phyloP scores from a whole-genome alignment of 2,797 vertebrate species.

The Triplophysa yarkandensis region DNA sequence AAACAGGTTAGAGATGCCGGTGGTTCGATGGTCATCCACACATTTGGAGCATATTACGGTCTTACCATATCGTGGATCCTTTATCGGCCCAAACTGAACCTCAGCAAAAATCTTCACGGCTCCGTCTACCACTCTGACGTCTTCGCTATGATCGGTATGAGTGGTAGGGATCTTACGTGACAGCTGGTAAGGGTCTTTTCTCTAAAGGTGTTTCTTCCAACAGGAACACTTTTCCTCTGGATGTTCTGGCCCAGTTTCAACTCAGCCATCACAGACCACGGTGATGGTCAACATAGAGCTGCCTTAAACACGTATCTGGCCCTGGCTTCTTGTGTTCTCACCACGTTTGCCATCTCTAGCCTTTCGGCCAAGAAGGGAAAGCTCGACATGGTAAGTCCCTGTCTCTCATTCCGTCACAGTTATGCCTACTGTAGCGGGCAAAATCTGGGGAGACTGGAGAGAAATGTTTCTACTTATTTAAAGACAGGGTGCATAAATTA shows the following conservation, averaged over 20 bases:
- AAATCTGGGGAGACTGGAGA: too few species aligned
- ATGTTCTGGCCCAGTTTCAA: slow-evolving; percentile 99
- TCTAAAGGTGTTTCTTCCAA: neutral
- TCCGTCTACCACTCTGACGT: slow-evolving; percentile 89
- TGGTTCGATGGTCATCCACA: slow-evolving; percentile 96
- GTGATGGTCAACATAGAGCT: slow-evolving; percentile 89
- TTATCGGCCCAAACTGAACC: slow-evolving; percentile 84
- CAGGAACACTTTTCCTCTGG: slow-evolving; percentile 96
- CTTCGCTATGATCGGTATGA: slow-evolving; percentile 95
- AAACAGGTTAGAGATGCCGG: slow-evolving; percentile 87
- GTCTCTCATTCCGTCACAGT: neutral
- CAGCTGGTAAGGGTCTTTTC: too few species aligned
- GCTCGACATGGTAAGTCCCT: slow-evolving; percentile 87
- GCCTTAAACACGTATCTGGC: slow-evolving; percentile 92
- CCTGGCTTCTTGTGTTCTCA: slow-evolving; percentile 85
- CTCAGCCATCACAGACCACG: slow-evolving; percentile 84
- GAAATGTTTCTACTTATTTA: too few species aligned
- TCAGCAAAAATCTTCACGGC: slow-evolving; percentile 80
- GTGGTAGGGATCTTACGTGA: too few species aligned
- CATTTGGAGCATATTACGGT: slow-evolving; percentile 93
- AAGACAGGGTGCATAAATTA: too few species aligned
- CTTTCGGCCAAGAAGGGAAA: slow-evolving; percentile 85
- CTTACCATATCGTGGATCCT: slow-evolving; percentile 89
- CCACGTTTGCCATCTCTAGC: slow-evolving; percentile 87
- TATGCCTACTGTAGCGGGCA: too few species aligned